Evolutionary conservation across 23 tunicate genomes (phyloP), one percentile per base, ranked within the genome.

Genomic region (Styela plicata): DNA sequence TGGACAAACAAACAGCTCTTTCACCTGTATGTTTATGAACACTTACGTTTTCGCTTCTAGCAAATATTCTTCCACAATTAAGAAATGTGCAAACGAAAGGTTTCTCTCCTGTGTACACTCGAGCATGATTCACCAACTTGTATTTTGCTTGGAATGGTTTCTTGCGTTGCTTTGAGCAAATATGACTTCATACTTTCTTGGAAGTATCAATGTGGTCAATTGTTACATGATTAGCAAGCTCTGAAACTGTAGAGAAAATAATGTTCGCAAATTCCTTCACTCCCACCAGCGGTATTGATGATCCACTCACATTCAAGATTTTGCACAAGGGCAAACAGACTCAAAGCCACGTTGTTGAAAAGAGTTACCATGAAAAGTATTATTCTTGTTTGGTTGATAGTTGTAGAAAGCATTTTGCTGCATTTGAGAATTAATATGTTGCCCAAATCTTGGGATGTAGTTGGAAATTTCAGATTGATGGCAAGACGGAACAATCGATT

Each of bases 81-180:
- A 13, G 57, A 44, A 5, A 44, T 5, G 13, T 0, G 0, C 84
- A 66, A 25, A 63, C 21, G 36, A 80, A 64, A 22, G 74, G 74
- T 3, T 71, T 70, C 34, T 71, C 69, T 10, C 85, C 79, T 24
- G 84, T 85, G 81, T 85, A 77, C 26, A 85, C 84, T 36, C 90
- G 84, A 53, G 86, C 74, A 7, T 91, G 96, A 61, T 91, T 91
- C 53, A 91, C 90, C 83, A 91, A 78, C 68, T 86, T 91, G 87
- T 91, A 91, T 73, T 91, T 86, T 23, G 96, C 96, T 53, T 83
- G 90, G 66, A 91, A 91, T 13, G 82, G 18, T 23, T 68, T 87
- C 34, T 84, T 67, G 33, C 96, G 64, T 31, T 75, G 27, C n/a
- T n/a, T n/a, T 70, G 85, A 80, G 63, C 96, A 90, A 36, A 83